Evolutionary conservation across 1,140 invertebrate species (phyloP).

Genomic region (Scaptomyza hsui): DNA sequence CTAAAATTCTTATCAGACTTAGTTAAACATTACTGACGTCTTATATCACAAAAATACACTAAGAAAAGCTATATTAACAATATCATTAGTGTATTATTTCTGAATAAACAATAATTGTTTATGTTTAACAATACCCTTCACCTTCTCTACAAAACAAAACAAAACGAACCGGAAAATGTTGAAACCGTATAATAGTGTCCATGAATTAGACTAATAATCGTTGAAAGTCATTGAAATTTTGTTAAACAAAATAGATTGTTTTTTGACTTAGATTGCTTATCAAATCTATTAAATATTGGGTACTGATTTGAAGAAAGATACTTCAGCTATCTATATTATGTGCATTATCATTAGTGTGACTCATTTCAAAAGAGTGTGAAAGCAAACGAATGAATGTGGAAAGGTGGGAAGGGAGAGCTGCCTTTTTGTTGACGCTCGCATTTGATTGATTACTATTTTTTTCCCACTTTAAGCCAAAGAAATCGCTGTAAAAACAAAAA

Average conservation of each 20-base stretch:
- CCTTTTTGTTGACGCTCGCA: background rate
- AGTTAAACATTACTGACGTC: background rate
- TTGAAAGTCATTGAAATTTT: slow-evolving; percentile 6
- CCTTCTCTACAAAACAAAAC: slow-evolving; percentile 14
- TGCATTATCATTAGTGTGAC: slow-evolving; percentile 28
- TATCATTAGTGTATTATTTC: too few species aligned
- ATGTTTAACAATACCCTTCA: slow-evolving; percentile 1
- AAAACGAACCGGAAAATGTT: slow-evolving; percentile 31
- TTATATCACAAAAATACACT: background rate
- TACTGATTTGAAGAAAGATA: background rate
- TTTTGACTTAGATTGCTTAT: background rate
- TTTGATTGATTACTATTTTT: slow-evolving; percentile 28
- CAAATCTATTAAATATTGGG: background rate
- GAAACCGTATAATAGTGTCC: slow-evolving; percentile 20
- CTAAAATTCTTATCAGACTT: slow-evolving; percentile 23
- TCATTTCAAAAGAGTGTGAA: slow-evolving; percentile 51
- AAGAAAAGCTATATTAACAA: too few species aligned
- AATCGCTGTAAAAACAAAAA: slow-evolving; percentile 3
- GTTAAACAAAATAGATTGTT: too few species aligned
- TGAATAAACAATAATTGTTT: background rate
- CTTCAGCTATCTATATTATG: background rate
- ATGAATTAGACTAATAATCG: slow-evolving; percentile 3
- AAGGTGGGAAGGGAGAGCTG: slow-evolving; percentile 7
- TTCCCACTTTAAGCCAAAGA: background rate
- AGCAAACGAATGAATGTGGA: slow-evolving; percentile 16